Evolutionary conservation across 2,888 invertebrate species (phyloP).

Genomic region (Hypomecis atomaria): DNA sequence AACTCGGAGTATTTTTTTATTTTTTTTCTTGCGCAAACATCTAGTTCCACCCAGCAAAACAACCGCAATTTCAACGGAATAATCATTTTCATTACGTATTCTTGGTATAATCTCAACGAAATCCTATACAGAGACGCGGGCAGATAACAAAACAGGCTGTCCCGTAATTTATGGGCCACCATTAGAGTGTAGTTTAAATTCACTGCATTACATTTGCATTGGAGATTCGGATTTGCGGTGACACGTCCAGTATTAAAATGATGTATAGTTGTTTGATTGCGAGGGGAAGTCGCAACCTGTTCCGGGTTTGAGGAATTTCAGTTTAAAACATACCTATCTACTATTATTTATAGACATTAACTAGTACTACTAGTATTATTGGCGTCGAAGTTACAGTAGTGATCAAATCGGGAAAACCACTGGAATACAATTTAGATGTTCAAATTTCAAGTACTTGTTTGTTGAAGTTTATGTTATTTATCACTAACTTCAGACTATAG

Average conservation of each 20-base stretch:
- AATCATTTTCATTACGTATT: slow-evolving; percentile 74
- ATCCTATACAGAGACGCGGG: slow-evolving; percentile 72
- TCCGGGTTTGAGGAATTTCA: slow-evolving; percentile 25
- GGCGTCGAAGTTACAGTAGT: too few relatives aligned
- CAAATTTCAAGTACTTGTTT: too few relatives aligned
- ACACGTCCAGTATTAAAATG: slow-evolving; percentile 81
- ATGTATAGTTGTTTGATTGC: slow-evolving; percentile 79
- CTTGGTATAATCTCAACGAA: slow-evolving; percentile 76
- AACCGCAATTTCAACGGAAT: slow-evolving; percentile 54
- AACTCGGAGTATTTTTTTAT: too few relatives aligned
- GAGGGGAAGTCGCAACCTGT: slow-evolving; percentile 35
- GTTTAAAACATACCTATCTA: background rate
- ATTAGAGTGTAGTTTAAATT: slow-evolving; percentile 73
- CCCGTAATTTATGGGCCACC: slow-evolving; percentile 77
- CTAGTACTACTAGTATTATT: too few relatives aligned
- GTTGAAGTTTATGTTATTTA: too few relatives aligned
- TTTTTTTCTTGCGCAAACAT: slow-evolving; percentile 11
- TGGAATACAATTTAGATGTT: too few relatives aligned
- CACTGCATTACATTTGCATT: slow-evolving; percentile 79
- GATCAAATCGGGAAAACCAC: too few relatives aligned
- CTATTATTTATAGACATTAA: too few relatives aligned
- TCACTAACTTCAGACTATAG: too few relatives aligned
- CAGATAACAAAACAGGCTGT: slow-evolving; percentile 76
- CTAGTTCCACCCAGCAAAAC: slow-evolving; percentile 16
- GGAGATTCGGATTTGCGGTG: slow-evolving; percentile 79